Evolutionary conservation across 2,113 vertebrate species (phyloP).

Genomic region (Alligator mississippiensis): DNA sequence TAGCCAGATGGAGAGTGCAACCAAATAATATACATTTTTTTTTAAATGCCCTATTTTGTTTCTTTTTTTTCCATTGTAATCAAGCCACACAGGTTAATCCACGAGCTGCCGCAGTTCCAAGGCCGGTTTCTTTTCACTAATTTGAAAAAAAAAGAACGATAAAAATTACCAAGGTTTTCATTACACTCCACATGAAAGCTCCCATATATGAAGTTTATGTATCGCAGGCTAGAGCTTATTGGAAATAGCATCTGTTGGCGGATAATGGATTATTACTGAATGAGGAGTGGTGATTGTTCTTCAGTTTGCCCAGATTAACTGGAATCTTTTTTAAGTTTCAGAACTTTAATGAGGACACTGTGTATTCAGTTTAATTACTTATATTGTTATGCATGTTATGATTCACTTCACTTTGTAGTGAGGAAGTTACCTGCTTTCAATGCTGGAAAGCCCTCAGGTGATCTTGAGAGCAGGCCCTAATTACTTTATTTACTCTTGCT

Average conservation of each 20-base stretch:
- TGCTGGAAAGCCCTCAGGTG: conserved; percentile 15
- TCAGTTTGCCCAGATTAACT: background rate
- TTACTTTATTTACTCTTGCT: background rate
- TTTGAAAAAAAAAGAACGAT: background rate
- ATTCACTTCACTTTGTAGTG: background rate
- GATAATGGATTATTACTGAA: background rate
- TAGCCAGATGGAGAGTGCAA: conserved; percentile 93
- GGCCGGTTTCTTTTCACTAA: background rate
- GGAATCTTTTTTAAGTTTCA: background rate
- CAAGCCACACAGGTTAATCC: conserved; percentile 56
- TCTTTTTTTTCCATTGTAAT: conserved; percentile 60
- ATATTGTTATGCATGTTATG: background rate
- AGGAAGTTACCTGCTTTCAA: background rate
- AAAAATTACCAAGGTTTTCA: background rate
- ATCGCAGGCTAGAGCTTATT: background rate
- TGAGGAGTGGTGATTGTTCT: background rate
- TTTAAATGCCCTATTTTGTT: conserved; percentile 66
- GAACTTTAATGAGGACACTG: background rate
- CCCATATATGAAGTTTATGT: fast-evolving
- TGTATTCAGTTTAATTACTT: background rate
- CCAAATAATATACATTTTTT: conserved; percentile 76
- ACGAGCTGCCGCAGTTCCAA: conserved; percentile 4
- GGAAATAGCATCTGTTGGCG: background rate
- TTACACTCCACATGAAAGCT: background rate
- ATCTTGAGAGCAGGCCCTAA: background rate